A percentile compares a stretch with the other conserved stretches of the same genome.
Conservation (phyloP, 1,140 invertebrate genomes). For the Saccostrea glomerata region DNA sequence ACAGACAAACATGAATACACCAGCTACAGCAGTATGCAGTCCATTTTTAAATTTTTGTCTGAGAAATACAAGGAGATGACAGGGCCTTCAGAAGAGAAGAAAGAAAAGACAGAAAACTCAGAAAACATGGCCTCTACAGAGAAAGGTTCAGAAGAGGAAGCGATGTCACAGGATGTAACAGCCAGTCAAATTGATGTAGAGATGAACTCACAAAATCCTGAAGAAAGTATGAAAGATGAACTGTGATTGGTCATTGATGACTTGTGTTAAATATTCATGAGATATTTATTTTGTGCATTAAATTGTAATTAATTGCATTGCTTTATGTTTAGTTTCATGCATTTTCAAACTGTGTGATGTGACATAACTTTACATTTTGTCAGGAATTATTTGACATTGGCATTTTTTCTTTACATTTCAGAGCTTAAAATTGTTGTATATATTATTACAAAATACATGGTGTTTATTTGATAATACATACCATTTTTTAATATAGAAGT, state of each 20-base stretch:
- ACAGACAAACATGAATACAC: conserved; percentile 57
- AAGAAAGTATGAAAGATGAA: conserved; percentile 4
- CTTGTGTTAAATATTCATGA: background rate
- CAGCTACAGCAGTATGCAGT: conserved; percentile 51
- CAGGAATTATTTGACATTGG: background rate
- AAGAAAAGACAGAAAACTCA: background rate
- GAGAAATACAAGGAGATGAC: conserved; percentile 47
- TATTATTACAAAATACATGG: too few species aligned
- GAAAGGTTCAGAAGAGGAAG: background rate
- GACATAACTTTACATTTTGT: background rate
- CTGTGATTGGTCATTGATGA: background rate
- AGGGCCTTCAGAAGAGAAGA: background rate
- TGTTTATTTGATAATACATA: too few species aligned
- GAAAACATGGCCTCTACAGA: background rate
- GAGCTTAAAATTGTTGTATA: too few species aligned
- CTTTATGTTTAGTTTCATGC: background rate
- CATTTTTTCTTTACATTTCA: background rate
- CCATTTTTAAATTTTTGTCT: conserved; percentile 57
- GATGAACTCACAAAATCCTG: conserved; percentile 5
- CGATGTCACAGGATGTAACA: conserved; percentile 16
- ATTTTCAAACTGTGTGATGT: background rate
- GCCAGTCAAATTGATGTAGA: conserved; percentile 26
- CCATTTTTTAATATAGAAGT: too few species aligned
- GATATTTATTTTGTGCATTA: background rate
- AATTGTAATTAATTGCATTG: background rate